Base-by-base conservation (phyloP, 2,888 invertebrate genomes). In the Molanna angustata region DNA sequence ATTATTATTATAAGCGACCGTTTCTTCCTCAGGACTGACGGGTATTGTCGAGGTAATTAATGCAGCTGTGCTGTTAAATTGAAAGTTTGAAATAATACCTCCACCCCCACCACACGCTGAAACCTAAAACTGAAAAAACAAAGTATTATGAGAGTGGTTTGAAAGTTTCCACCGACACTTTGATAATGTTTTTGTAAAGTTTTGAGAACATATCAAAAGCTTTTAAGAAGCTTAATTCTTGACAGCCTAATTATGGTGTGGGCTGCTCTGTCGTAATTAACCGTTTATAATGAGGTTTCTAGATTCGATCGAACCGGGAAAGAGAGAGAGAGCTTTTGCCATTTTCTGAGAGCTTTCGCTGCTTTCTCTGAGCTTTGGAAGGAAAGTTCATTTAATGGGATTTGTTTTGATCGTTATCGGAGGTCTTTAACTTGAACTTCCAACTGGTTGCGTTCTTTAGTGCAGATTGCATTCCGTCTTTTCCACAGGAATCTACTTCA, bases 361-460 rank as follows among this genome's bases (percentile, higher is more conserved):
- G 33, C 11, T 44, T n/a, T n/a, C n/a, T n/a, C n/a, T 17, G 43
- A 47, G 49, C 42, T 44, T 44, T 51, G 33, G 20, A 21, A 13
- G 22, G 52, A 49, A 58, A 58, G 44, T 58, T 58, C 52, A 52
- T 52, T 55, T 58, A 58, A 58, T 58, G 55, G 55, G 55, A 53
- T 58, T 58, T 58, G 55, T 58, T 58, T 53, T 55, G 58, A 58
- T 58, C 55, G 58, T 58, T 58, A 58, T 58, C 58, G 57, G 32
- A 55, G 50, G 48, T 45, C 46, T 58, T 58, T 52, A 49, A 43
- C 49, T 49, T 49, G 47, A 48, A 51, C 50, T 50, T 46, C 46
- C n/a, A n/a, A n/a, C n/a, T n/a, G n/a, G n/a, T n/a, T n/a, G n/a
- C n/a, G n/a, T n/a, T n/a, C n/a, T n/a, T n/a, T n/a, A n/a, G n/a